phyloP scores from a whole-genome alignment of 2,888 invertebrate species.

The Thymelicus sylvestris region DNA sequence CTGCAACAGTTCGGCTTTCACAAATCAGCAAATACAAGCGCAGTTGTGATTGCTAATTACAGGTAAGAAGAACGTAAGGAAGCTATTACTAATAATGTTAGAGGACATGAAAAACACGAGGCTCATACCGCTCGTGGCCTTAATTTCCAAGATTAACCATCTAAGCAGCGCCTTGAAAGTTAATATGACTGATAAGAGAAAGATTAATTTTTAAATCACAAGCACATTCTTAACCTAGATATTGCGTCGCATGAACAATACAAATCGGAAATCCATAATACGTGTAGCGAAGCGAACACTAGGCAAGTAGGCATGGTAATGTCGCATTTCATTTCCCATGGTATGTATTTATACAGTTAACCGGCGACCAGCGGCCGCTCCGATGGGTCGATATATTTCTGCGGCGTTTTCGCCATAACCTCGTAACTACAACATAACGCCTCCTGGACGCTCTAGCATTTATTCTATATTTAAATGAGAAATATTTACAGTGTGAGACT shows the following conservation, averaged over 20 bases:
- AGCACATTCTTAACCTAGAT: slow-evolving; percentile 24
- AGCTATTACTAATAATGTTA: slow-evolving; percentile 39
- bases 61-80: slow-evolving; percentile 25
- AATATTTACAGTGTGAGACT: background rate
- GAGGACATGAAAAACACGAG: slow-evolving; percentile 29
- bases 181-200: slow-evolving; percentile 36
- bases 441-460: slow-evolving; percentile 2
- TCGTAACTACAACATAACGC: slow-evolving; percentile 31
- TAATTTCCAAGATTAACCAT: slow-evolving; percentile 33
- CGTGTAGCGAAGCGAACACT: slow-evolving; percentile 14
- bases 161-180: slow-evolving; percentile 19
- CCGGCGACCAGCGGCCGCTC: slow-evolving; percentile 45
- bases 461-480: background rate
- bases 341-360: slow-evolving; percentile 52
- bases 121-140: slow-evolving; percentile 21
- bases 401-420: slow-evolving; percentile 73
- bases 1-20: too few species aligned
- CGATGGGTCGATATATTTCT: slow-evolving; percentile 80
- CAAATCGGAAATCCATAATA: slow-evolving; percentile 40
- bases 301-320: slow-evolving; percentile 45
- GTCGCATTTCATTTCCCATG: slow-evolving; percentile 64
- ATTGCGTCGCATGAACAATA: slow-evolving; percentile 45
- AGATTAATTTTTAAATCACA: slow-evolving; percentile 22
- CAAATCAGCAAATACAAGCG: too few species aligned
- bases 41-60: background rate